Evolutionary conservation across 1,140 invertebrate species (phyloP), one percentile per base, ranked within the genome.

Genomic region (Neodiprion virginianus): DNA sequence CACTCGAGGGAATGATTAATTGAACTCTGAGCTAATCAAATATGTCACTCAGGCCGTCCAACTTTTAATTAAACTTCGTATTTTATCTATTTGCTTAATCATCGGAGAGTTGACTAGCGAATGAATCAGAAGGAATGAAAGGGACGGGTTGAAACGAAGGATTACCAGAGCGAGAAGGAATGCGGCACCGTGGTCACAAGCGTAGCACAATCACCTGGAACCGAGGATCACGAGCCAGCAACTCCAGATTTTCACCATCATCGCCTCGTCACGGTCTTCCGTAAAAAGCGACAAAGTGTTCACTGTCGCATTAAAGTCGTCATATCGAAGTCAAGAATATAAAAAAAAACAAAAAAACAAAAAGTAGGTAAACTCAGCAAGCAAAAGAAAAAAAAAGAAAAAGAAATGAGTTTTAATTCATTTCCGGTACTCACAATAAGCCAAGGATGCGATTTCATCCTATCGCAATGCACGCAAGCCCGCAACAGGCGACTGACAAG

Each of bases 11-110:
- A 71, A 84, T 85, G 86, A 88, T 88, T 88, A 88, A 88, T 88
- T 88, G 88, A 88, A 88, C 88, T 88, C 87, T 88, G 86, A 84
- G 80, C 83, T 88, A 88, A 88, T 88, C 86, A 88, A 88, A 88
- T 87, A 85, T 86, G 87, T 88, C 87, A 86, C 82, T 88, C 87
- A 88, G 28, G 82, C 86, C 84, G 85, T 88, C 87, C 82, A 85
- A 61, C 83, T 88, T 88, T 88, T 88, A 88, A 88, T 88, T 88
- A 88, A 88, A 88, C 82, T 88, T 88, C 83, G 82, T 86, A 88
- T 85, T 88, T 88, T 88, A 88, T 88, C 87, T 88, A 88, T 88
- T 88, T 88, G 87, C 87, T 88, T 88, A 87, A 88, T 88, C 87
- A 88, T 88, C 84, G 82, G 76, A 78, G 84, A 85, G 82, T 85